These are phyloP conservation scores for Eretmodus cyanostictus DNA, from an alignment of 2,113 vertebrate genomes.

Conservation along the genomic window DNA sequence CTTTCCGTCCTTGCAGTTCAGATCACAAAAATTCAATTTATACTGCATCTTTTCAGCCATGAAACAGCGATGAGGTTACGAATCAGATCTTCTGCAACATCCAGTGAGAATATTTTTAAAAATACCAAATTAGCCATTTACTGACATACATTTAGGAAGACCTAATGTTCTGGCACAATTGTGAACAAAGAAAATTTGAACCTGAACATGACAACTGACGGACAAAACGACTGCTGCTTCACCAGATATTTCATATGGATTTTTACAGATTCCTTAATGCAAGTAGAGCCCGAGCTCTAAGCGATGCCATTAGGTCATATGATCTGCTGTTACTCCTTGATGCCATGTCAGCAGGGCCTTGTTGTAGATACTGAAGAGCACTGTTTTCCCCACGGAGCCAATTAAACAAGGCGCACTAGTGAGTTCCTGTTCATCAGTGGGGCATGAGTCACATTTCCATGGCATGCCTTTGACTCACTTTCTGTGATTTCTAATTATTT, in stretches of 20 bases:
- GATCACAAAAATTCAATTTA: conserved; percentile 13
- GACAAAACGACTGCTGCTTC: background rate
- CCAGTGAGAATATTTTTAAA: background rate
- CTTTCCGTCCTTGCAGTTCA: background rate
- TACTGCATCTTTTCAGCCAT: conserved; percentile 20
- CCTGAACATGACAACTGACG: background rate
- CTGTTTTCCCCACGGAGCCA: conserved; percentile 53
- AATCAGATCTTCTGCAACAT: conserved; percentile 10
- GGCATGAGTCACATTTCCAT: conserved; percentile 21
- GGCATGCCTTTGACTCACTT: background rate
- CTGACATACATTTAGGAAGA: background rate
- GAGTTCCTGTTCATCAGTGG: conserved; percentile 6
- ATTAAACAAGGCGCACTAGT: conserved; percentile 45
- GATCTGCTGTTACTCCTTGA: conserved; percentile 21
- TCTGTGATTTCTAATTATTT: conserved; percentile 27
- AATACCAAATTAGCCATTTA: background rate
- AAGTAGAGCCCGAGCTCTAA: background rate
- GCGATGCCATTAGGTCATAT: conserved; percentile 37
- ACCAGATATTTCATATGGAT: background rate
- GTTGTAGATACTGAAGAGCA: conserved; percentile 15
- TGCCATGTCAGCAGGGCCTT: conserved; percentile 33
- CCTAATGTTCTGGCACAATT: background rate
- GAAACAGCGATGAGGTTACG: conserved; percentile 5
- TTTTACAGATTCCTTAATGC: background rate
- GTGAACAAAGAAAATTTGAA: background rate